Base-by-base conservation (phyloP, 2,888 invertebrate genomes). In the Nysson spinosus region DNA sequence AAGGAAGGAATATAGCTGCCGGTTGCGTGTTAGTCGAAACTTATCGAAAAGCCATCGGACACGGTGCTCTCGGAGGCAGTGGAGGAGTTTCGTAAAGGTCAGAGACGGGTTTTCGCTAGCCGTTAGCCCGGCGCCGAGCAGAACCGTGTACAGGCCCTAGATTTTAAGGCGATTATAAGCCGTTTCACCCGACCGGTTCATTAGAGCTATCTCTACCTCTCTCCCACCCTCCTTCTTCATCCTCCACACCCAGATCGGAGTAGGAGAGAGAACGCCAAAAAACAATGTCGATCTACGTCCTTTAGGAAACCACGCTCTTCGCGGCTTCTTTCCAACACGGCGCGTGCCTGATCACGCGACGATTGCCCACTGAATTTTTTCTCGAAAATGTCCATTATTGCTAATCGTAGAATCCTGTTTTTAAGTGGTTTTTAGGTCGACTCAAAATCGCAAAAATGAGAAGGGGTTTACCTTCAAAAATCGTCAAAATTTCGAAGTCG, bases 41-140 rank as follows among this genome's bases (percentile, higher is more conserved):
- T 76, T 79, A 80, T 81, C 74, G 79, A 64, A 76, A 79, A 81
- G 68, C 72, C 74, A 78, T 78, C 73, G 71, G 66, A 63, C 56
- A 52, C 67, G 64, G 62, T 42, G 52, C 28, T 40, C 35, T 35
- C 20, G n/a, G n/a, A n/a, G n/a, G n/a, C 28, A 46, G 22, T 43
- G 40, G 56, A 63, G 63, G 63, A 66, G 65, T 69, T 63, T 73
- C 42, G 43, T 46, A 69, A 69, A 72, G 60, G 66, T 66, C 62
- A 60, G 46, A 61, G 56, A 66, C 65, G 56, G 51, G 57, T 69
- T 65, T 63, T 61, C 54, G 69, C 62, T 62, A 58, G 49, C 39
- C 63, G 69, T 61, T 73, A 50, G 43, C 30, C 28, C 49, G 51
- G 50, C 64, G 63, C 61, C 58, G 66, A 51, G 68, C 49, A 61